phyloP scores from a whole-genome alignment of 2,113 vertebrate species.

The Indicator maculatus region DNA sequence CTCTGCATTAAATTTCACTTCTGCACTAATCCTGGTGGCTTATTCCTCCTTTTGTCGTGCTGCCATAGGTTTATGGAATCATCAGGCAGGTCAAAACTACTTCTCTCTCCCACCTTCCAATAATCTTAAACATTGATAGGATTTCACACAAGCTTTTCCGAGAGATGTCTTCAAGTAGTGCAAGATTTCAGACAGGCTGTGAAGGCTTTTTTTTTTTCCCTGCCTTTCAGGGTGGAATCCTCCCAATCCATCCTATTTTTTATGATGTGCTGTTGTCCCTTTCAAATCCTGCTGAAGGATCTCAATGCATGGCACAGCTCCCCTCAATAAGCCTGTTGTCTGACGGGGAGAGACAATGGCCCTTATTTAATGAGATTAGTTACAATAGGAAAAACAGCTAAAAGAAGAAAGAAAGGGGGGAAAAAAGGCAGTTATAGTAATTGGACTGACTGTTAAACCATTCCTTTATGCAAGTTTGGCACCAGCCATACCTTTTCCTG shows the following conservation, averaged over 20 bases:
- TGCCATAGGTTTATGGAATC: conserved; percentile 30
- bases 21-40: not conserved
- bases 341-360: conserved; percentile 63
- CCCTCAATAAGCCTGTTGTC: conserved; percentile 76
- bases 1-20: not conserved
- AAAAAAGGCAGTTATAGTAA: conserved; percentile 57
- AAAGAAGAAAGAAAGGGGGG: conserved; percentile 35
- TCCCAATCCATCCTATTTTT: conserved; percentile 44
- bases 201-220: not conserved
- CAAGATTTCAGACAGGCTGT: not conserved
- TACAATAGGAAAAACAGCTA: conserved; percentile 74
- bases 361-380: conserved; percentile 77
- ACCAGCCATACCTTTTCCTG: conserved; percentile 76
- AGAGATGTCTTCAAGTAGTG: not conserved
- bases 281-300: conserved; percentile 59
- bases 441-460: conserved; percentile 65
- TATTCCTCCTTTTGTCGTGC: conserved; percentile 15
- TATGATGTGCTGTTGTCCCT: conserved; percentile 33
- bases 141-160: conserved; percentile 59
- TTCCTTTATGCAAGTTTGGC: conserved; percentile 74
- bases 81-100: not conserved
- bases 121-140: not conserved
- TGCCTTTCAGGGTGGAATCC: conserved; percentile 48
- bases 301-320: conserved; percentile 17
- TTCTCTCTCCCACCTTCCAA: conserved; percentile 14